phyloP scores from a whole-genome alignment of 53 echinoderm and acorn worm genomes.

The Pentamera pediparva region DNA sequence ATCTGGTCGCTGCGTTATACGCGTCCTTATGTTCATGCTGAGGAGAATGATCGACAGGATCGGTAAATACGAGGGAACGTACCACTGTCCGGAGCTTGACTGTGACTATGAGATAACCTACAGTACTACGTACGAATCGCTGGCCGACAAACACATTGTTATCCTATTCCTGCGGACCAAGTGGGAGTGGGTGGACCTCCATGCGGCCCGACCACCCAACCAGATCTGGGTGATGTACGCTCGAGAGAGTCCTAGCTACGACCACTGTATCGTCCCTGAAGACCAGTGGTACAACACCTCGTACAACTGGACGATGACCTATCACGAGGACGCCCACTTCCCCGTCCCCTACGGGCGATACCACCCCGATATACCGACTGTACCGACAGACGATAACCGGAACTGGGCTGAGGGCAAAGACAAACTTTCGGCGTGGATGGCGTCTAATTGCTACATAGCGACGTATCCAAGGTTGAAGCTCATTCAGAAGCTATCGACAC shows the following conservation, averaged over 20 bases:
- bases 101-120: slow-evolving; percentile 20
- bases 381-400: not conserved
- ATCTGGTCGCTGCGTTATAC: slow-evolving; percentile 21
- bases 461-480: slow-evolving; percentile 44
- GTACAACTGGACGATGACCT: slow-evolving; percentile 48
- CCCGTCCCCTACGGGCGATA: slow-evolving; percentile 26
- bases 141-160: slow-evolving; percentile 9
- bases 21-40: slow-evolving; percentile 22
- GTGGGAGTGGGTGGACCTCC: slow-evolving; percentile 30
- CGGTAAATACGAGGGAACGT: slow-evolving; percentile 15
- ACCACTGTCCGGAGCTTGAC: slow-evolving; percentile 15
- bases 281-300: slow-evolving; percentile 22
- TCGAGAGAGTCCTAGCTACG: slow-evolving; percentile 18
- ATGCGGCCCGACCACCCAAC: slow-evolving; percentile 14
- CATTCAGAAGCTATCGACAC: slow-evolving; percentile 40
- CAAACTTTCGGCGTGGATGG: slow-evolving; percentile 51
- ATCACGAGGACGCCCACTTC: slow-evolving; percentile 10
- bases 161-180: slow-evolving; percentile 18
- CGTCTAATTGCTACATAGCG: slow-evolving; percentile 54
- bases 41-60: not conserved
- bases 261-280: slow-evolving; percentile 26
- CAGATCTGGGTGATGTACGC: slow-evolving; percentile 30
- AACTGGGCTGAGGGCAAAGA: slow-evolving; percentile 43
- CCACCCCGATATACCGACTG: not conserved
- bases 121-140: slow-evolving; percentile 10